Conservation (phyloP, 2,113 vertebrate species). For the Microtus oregoni region DNA sequence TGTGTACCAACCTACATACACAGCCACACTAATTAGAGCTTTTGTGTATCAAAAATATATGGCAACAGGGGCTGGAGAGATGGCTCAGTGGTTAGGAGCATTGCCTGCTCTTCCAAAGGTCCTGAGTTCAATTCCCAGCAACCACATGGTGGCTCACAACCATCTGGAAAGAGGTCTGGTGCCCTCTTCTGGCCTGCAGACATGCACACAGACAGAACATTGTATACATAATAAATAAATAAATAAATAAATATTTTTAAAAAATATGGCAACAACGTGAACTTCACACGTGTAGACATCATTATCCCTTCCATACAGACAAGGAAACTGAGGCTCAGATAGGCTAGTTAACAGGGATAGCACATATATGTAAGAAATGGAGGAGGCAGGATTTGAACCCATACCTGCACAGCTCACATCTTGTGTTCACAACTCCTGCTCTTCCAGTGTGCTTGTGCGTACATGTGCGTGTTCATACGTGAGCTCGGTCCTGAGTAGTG, state of each 20-base stretch:
- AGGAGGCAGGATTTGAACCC: constrained; percentile 20
- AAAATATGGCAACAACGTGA: background rate
- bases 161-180: too few relatives aligned
- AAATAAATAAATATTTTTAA: too few relatives aligned
- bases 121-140: too few relatives aligned
- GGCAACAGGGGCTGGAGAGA: background rate
- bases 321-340: constrained; percentile 35
- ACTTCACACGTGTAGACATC: background rate
- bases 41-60: background rate
- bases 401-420: background rate
- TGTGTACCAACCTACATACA: background rate
- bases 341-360: background rate
- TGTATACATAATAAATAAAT: too few relatives aligned
- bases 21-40: background rate
- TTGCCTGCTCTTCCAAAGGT: too few relatives aligned
- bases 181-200: too few relatives aligned
- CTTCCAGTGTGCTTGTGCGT: background rate
- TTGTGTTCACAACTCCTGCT: background rate
- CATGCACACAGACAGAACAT: too few relatives aligned
- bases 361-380: background rate
- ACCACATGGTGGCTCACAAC: too few relatives aligned
- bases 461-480: accelerated
- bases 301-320: background rate
- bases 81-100: too few relatives aligned
- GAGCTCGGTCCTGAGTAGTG: background rate